Evolutionary conservation across 2,113 vertebrate genomes (phyloP).

Genomic region (Eurypyga helias): DNA sequence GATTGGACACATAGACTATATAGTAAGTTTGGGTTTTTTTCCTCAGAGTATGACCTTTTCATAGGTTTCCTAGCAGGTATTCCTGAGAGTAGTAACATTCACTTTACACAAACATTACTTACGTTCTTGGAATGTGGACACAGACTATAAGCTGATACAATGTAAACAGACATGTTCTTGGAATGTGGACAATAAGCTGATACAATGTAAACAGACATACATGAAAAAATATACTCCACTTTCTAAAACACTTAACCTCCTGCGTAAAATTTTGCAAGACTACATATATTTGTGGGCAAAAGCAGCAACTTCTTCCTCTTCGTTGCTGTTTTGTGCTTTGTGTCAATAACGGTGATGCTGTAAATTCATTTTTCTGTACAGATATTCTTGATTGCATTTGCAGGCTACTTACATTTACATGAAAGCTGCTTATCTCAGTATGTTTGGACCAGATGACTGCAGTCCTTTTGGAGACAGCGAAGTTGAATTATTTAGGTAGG

Average conservation of each 20-base stretch:
- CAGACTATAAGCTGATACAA: neutral
- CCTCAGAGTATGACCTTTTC: neutral
- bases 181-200: neutral
- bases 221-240: neutral
- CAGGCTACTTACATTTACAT: constrained; percentile 96
- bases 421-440: constrained; percentile 98
- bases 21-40: neutral
- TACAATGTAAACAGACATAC: neutral
- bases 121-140: neutral
- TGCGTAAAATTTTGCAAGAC: neutral
- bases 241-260: neutral
- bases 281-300: neutral
- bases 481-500: constrained; percentile 90
- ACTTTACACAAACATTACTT: neutral
- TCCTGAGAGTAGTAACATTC: neutral
- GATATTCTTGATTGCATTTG: constrained; percentile 28
- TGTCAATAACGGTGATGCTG: neutral
- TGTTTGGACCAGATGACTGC: constrained; percentile 90
- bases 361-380: neutral
- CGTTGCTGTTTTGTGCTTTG: neutral
- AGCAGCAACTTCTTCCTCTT: neutral
- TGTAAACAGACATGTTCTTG: neutral
- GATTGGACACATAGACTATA: neutral
- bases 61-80: neutral
- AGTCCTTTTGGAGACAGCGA: constrained; percentile 90